These are phyloP conservation scores for Ctenomys sociabilis DNA, from an alignment of 2,113 vertebrate species.

Conservation along the genomic window DNA sequence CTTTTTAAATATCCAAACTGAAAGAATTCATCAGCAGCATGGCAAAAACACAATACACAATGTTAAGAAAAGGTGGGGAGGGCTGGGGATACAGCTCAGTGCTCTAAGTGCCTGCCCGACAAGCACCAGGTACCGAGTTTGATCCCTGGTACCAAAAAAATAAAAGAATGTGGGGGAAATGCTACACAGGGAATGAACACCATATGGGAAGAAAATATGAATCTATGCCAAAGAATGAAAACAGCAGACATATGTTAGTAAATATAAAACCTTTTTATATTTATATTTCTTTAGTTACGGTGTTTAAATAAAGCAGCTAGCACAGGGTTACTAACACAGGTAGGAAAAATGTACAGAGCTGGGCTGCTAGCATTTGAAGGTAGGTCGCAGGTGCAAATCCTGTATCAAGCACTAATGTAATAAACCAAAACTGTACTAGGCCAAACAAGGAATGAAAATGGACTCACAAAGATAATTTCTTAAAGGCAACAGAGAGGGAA, in stretches of 20 bases:
- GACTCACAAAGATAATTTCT: background rate
- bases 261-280: background rate
- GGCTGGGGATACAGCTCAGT: too few relatives aligned
- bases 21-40: background rate
- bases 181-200: background rate
- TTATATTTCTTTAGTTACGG: background rate
- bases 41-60: background rate
- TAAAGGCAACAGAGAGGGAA: too few relatives aligned
- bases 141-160: background rate
- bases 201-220: background rate
- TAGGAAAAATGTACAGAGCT: background rate
- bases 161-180: background rate
- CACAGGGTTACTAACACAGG: background rate
- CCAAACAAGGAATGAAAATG: background rate
- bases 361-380: background rate
- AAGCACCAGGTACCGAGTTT: too few relatives aligned
- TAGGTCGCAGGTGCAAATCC: background rate
- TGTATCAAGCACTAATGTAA: background rate
- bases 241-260: background rate
- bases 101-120: too few relatives aligned
- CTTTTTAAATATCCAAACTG: background rate
- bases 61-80: background rate
- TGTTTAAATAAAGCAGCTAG: background rate
- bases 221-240: background rate
- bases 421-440: background rate